Evolutionary conservation across 2,888 invertebrate species (phyloP).

Genomic region (Parnassius mnemosyne): DNA sequence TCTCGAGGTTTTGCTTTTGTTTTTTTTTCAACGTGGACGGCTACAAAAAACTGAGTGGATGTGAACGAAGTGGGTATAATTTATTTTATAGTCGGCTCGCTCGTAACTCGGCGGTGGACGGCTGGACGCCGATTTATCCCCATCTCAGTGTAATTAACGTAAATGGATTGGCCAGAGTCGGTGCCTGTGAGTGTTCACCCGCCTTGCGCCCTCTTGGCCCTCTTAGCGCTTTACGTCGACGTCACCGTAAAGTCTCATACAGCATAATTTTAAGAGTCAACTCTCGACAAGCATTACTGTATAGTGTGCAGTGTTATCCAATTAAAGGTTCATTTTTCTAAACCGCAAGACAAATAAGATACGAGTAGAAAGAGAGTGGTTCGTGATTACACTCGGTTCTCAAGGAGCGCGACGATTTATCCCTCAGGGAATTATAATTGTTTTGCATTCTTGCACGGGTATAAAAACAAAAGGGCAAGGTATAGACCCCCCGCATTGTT

Average conservation of each 20-base stretch:
- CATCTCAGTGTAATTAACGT: conserved; percentile 78
- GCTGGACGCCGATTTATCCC: conserved; percentile 79
- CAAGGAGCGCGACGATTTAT: conserved; percentile 65
- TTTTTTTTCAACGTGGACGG: conserved; percentile 62
- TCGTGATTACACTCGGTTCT: conserved; percentile 67
- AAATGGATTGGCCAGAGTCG: conserved; percentile 77
- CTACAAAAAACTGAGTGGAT: conserved; percentile 79
- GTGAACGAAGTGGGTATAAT: conserved; percentile 80
- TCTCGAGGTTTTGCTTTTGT: conserved; percentile 76
- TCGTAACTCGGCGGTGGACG: conserved; percentile 79
- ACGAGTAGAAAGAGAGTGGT: conserved; percentile 57
- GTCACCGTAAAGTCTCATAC: conserved; percentile 37
- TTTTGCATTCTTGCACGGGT: conserved; percentile 79
- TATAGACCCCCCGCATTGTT: conserved; percentile 70
- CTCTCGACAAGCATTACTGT: conserved; percentile 18
- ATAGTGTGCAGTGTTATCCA: conserved; percentile 49
- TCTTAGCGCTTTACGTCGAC: conserved; percentile 43
- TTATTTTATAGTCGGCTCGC: conserved; percentile 80
- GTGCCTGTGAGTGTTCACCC: conserved; percentile 58
- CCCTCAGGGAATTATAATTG: conserved; percentile 78
- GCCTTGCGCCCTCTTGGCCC: conserved; percentile 41
- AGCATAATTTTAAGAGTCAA: conserved; percentile 30
- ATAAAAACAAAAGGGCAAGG: conserved; percentile 76
- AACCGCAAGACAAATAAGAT: conserved; percentile 68
- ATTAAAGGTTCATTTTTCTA: conserved; percentile 59